Evolutionary conservation across 2,888 invertebrate genomes (phyloP).

Genomic region (Disparrhopalites patrizii): DNA sequence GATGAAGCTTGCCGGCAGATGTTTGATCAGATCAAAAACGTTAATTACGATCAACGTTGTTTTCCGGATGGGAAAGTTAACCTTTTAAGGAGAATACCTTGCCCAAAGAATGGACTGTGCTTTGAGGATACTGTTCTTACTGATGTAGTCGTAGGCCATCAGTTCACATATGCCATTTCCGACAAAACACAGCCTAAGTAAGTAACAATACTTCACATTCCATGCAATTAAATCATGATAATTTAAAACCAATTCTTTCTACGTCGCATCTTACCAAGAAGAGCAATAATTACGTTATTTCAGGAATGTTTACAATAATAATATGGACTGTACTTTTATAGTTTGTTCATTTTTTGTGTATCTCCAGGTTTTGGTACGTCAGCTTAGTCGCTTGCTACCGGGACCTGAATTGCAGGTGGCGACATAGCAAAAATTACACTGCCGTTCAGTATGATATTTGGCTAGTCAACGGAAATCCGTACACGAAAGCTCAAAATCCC

Average conservation of each 20-base stretch:
- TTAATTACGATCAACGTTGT: constrained; percentile 81
- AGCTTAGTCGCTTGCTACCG: constrained; percentile 89
- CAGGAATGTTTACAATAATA: no score
- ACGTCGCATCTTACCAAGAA: no score
- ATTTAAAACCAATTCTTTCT: no score
- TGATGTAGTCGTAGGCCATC: constrained; percentile 80
- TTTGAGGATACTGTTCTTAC: constrained; percentile 71
- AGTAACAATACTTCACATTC: constrained; percentile 2
- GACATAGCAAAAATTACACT: constrained; percentile 63
- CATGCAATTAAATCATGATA: no score
- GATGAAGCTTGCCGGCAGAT: constrained; percentile 75
- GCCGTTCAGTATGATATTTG: constrained; percentile 81
- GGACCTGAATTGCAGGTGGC: constrained; percentile 79
- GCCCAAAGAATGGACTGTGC: constrained; percentile 70
- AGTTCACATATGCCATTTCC: constrained; percentile 90
- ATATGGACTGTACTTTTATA: no score
- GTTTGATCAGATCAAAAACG: constrained; percentile 76
- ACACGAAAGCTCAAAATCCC: constrained; percentile 77
- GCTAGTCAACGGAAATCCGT: constrained; percentile 95
- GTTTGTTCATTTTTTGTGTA: constrained; percentile 15
- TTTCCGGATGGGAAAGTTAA: constrained; percentile 70
- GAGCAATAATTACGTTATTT: no score
- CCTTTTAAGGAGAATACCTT: constrained; percentile 80
- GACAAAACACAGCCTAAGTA: constrained; percentile 82
- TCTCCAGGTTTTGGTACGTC: constrained; percentile 85